A percentile compares a stretch with the other conserved stretches of the same genome.
Conservation (phyloP, 2,888 invertebrate genomes). For the Stenchaetothrips biformis region DNA sequence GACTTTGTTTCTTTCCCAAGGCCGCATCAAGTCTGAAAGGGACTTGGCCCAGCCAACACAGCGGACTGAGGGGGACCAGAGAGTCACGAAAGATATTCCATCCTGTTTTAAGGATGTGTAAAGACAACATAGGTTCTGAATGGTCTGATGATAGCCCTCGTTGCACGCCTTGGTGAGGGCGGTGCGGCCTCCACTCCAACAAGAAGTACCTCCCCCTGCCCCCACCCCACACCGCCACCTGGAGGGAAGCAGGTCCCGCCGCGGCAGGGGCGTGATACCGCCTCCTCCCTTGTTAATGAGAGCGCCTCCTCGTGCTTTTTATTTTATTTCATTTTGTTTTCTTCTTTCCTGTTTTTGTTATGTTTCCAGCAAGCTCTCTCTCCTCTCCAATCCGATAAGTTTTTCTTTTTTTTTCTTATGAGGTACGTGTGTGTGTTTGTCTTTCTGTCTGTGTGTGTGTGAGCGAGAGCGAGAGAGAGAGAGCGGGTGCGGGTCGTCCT, state of each 20-base stretch:
- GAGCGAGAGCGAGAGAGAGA: neutral
- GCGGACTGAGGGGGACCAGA: no score
- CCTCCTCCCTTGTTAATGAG: neutral
- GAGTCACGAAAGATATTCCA: no score
- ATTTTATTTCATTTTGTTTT: neutral
- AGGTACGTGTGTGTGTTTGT: neutral
- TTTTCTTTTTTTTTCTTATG: neutral
- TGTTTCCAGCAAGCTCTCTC: neutral
- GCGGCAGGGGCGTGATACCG: neutral
- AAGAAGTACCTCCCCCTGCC: neutral
- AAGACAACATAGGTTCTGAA: no score
- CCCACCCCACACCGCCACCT: neutral
- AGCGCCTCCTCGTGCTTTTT: neutral
- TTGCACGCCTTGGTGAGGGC: no score
- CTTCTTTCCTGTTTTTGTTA: neutral
- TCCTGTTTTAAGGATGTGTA: no score
- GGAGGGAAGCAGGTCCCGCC: neutral
- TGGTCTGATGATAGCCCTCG: no score
- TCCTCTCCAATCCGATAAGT: neutral
- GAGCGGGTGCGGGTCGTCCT: neutral
- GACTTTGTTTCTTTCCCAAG: no score
- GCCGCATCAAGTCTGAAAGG: no score
- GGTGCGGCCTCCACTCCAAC: neutral
- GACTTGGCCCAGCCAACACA: no score
- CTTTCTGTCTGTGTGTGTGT: neutral